Base-by-base conservation (phyloP, 2,888 invertebrate genomes). In the Barypeithes pellucidus region DNA sequence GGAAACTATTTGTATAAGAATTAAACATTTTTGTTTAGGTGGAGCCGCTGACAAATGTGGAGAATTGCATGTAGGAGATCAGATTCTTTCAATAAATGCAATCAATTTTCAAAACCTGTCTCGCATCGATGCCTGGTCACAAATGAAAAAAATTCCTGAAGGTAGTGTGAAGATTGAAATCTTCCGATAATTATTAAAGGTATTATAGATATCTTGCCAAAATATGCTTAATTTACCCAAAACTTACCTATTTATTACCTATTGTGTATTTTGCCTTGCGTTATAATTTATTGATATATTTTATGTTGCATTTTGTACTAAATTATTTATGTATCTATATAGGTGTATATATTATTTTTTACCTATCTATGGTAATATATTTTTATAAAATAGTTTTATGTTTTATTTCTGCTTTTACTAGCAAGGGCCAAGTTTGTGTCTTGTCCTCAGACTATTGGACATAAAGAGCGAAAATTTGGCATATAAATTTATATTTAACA, bases 121-220 rank as follows among this genome's bases (percentile, higher is more conserved):
- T n/a, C 91, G 97, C 81, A 95, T 96, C 79, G 96, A 97, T 87
- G 97, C 96, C 66, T 97, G 97, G 97, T 94, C 94, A 79, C 91
- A 94, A 75, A 93, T 98, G 88, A 97, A 97, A 86, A 94, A 94
- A 81, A 87, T 97, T 77, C 94, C 95, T 66, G 92, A 95, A 83
- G 97, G 97, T 69, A 91, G 92, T 54, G 80, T 81, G 52, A 73
- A 73, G 45, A 79, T 82, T 67, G 79, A 81, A 60, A 79, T 82
- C 68, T 80, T 75, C 72, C 75, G 82, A 80, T 81, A 80, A 69
- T 41, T 22, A 11, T 57, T 36, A 16, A 22, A 45, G 36, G 45
- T 71, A 73, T 60, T 72, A 18, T 39, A 43, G 4, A 67, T 75
- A 72, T 77, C 77, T 79, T 79, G 77, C 78, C 79, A 78, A 79